Evolutionary conservation across 2,113 vertebrate genomes (phyloP), one percentile per base, ranked within the genome.

Genomic region (Morone saxatilis): DNA sequence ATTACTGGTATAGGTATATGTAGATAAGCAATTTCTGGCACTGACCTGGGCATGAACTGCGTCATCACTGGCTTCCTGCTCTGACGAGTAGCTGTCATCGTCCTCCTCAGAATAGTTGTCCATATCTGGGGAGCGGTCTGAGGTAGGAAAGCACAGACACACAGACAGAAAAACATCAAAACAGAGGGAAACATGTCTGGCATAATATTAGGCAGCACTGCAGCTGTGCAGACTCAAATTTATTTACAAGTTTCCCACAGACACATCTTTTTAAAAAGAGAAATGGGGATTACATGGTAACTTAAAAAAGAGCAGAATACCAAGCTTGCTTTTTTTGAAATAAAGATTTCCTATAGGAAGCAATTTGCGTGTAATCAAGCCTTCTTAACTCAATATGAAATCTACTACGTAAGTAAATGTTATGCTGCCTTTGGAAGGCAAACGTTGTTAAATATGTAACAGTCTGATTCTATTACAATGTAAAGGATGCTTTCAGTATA

Each of bases 81-180:
- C 96, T 1, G 95, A 96, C 0, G 96, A 96, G 68, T 95, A 96
- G 87, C 96, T 96, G 91, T 96, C 96, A 47, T 96, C 96, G 47
- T 96, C 96, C 47, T 96, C 96, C 86, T 96, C 96, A 0, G 96
- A 96, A 84, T 96, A 95, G 86, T 96, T 96, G 81, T 96, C 95
- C 87, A 96, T 94, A 73, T 96, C 95, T 57, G 96, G 96, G 53
- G 96, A 96, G 47, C 94, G 96, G 86, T 96, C 95, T 96, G 84
- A 82, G 51, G 67, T 7, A 13, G 4, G 69, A 14, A 43, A 56
- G 71, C 56, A 71, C 60, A 77, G 7, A 88, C 50, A 74, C 6
- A 71, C n/a, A 82, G 57, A 81, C 5, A 67, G 2, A 66, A 71
- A 60, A 20, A 54, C 22, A 20, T 70, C 31, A 79, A 68, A 65